Evolutionary conservation across 2,888 invertebrate genomes (phyloP).

Genomic region (Noctua fimbriata): DNA sequence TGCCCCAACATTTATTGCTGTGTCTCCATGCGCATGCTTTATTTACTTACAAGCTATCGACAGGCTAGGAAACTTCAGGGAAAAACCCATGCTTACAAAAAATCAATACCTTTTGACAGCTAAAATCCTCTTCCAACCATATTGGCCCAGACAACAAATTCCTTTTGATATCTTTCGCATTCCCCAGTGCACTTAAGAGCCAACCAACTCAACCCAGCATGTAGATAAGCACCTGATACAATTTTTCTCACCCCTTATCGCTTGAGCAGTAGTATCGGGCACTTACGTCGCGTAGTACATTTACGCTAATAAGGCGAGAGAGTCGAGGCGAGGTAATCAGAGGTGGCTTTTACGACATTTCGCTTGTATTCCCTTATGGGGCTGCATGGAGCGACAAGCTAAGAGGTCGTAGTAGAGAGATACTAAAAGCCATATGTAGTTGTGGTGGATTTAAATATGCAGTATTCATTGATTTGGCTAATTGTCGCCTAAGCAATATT

Average conservation of each 20-base stretch:
- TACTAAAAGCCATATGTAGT: conserved; percentile 2
- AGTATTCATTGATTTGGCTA: not conserved
- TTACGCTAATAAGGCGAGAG: conserved; percentile 49
- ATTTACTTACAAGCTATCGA: not conserved
- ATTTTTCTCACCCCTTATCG: conserved; percentile 39
- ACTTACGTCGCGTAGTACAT: conserved; percentile 43
- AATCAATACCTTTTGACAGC: conserved; percentile 26
- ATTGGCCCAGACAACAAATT: conserved; percentile 15
- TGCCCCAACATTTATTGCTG: not conserved
- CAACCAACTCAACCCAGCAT: not conserved
- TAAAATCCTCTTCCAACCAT: not conserved
- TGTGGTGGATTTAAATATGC: not conserved
- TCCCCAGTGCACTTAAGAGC: conserved; percentile 22
- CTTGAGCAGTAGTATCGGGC: conserved; percentile 26
- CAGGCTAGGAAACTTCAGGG: not conserved
- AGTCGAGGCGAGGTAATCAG: conserved; percentile 30
- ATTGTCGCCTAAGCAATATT: not conserved
- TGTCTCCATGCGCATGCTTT: not conserved
- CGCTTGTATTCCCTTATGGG: conserved; percentile 17
- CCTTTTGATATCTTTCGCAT: conserved; percentile 14
- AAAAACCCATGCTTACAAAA: conserved; percentile 3
- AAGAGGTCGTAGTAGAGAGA: conserved; percentile 1
- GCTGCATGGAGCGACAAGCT: not conserved
- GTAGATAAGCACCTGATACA: conserved; percentile 23
- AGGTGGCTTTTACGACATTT: conserved; percentile 48